Evolutionary conservation across 2,797 vertebrate species (phyloP).

Genomic region (Paratrypauchen microcephalus): DNA sequence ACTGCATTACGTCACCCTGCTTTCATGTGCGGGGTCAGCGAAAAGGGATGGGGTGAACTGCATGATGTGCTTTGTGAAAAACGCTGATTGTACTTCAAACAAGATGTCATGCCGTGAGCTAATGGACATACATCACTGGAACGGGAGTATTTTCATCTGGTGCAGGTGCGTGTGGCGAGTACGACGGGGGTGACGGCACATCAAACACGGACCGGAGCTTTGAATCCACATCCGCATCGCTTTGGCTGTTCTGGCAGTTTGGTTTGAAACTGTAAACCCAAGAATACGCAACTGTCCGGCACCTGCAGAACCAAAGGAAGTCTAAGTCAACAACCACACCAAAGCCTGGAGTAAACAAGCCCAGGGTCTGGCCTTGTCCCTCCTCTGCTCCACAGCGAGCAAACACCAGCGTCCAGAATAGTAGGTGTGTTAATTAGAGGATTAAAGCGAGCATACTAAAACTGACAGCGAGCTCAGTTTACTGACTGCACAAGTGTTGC

Average conservation of each 20-base stretch:
- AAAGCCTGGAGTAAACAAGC: slow-evolving; percentile 42
- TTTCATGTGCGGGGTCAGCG: slow-evolving; percentile 37
- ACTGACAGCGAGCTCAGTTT: slow-evolving; percentile 63
- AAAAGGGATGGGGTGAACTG: slow-evolving; percentile 30
- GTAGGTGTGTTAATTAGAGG: slow-evolving; percentile 72
- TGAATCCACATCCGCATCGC: slow-evolving; percentile 28
- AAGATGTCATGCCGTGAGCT: slow-evolving; percentile 15
- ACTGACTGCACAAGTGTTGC: slow-evolving; percentile 65
- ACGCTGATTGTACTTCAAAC: slow-evolving; percentile 39
- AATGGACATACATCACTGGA: slow-evolving; percentile 1
- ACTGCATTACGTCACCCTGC: slow-evolving; percentile 60
- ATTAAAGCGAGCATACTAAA: slow-evolving; percentile 68
- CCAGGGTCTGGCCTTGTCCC: slow-evolving; percentile 10
- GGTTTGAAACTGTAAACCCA: slow-evolving; percentile 37
- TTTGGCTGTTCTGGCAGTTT: slow-evolving; percentile 27
- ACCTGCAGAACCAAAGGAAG: slow-evolving; percentile 27
- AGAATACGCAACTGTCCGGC: slow-evolving; percentile 32
- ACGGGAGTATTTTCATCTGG: background rate
- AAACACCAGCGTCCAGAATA: slow-evolving; percentile 65
- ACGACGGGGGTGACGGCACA: slow-evolving; percentile 40
- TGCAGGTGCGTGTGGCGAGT: slow-evolving; percentile 31
- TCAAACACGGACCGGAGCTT: slow-evolving; percentile 21
- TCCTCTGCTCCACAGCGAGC: slow-evolving; percentile 37
- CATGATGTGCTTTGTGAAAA: slow-evolving; percentile 53
- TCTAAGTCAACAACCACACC: slow-evolving; percentile 30